These are phyloP conservation scores for Nowickia ferox DNA, from an alignment of 2,888 invertebrate species.

Conservation along the genomic window DNA sequence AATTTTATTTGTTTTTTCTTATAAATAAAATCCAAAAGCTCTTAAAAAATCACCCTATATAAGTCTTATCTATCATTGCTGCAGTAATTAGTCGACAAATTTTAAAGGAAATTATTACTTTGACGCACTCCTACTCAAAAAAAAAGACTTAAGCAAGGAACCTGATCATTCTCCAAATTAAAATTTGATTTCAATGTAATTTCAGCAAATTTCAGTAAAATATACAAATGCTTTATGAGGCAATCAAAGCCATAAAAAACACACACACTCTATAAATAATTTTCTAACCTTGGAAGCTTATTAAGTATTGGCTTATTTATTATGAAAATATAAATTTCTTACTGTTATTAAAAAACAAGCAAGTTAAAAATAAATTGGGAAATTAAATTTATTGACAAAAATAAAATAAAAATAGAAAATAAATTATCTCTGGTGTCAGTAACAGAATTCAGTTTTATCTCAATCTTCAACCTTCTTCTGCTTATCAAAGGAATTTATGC, in stretches of 20 bases:
- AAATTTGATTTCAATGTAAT: neutral
- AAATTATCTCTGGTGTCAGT: neutral
- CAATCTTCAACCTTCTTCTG: neutral
- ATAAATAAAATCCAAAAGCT: too few relatives aligned
- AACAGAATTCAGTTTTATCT: too few relatives aligned
- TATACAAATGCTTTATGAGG: conserved; percentile 8
- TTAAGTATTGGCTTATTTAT: neutral
- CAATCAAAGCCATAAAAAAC: neutral
- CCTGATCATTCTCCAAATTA: neutral
- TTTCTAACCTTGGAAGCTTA: neutral
- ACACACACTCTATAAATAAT: neutral
- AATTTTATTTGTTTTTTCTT: too few relatives aligned
- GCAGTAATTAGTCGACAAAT: neutral
- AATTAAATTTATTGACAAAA: neutral
- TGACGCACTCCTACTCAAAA: neutral
- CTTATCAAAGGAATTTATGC: conserved; percentile 5
- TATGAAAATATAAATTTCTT: conserved; percentile 19
- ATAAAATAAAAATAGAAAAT: conserved; percentile 11
- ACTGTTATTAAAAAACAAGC: neutral
- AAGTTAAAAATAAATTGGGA: neutral
- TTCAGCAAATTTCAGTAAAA: conserved; percentile 6
- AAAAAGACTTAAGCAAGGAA: conserved; percentile 47
- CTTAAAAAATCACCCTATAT: too few relatives aligned
- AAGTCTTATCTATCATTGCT: neutral
- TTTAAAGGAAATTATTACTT: neutral